Conservation (phyloP, 2,888 invertebrate genomes). For the Andrena marginata region DNA sequence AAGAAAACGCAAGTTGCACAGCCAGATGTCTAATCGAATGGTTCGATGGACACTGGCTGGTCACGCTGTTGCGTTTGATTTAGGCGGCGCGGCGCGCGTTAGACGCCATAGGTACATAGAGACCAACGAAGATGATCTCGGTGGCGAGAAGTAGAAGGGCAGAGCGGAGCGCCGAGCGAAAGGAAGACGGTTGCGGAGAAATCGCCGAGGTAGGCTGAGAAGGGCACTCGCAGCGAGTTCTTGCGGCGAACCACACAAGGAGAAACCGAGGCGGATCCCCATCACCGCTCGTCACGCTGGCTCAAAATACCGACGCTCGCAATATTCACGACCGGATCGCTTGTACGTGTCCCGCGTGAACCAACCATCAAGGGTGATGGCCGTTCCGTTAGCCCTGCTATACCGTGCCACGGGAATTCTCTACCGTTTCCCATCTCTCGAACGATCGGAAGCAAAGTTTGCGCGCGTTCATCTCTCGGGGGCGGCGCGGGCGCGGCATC, state of each 20-base stretch:
- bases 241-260: constrained; percentile 80
- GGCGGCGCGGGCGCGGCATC: background rate
- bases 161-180: background rate
- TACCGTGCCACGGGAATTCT: background rate
- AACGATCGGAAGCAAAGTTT: background rate
- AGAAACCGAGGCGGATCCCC: constrained; percentile 77
- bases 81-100: no score
- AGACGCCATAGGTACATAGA: no score
- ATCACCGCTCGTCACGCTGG: constrained; percentile 82
- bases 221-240: constrained; percentile 73
- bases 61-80: no score
- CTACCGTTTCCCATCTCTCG: background rate
- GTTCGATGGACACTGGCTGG: no score
- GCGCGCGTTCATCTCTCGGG: background rate
- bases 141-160: background rate
- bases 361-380: background rate
- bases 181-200: background rate
- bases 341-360: background rate
- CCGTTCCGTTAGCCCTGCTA: background rate
- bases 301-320: constrained; percentile 79
- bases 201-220: constrained; percentile 9
- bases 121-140: background rate
- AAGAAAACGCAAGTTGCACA: no score
- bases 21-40: no score
- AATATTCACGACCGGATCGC: constrained; percentile 77